These are phyloP conservation scores for Adelognathus sp. DNA, from an alignment of 2,888 invertebrate species.

Conservation along the genomic window DNA sequence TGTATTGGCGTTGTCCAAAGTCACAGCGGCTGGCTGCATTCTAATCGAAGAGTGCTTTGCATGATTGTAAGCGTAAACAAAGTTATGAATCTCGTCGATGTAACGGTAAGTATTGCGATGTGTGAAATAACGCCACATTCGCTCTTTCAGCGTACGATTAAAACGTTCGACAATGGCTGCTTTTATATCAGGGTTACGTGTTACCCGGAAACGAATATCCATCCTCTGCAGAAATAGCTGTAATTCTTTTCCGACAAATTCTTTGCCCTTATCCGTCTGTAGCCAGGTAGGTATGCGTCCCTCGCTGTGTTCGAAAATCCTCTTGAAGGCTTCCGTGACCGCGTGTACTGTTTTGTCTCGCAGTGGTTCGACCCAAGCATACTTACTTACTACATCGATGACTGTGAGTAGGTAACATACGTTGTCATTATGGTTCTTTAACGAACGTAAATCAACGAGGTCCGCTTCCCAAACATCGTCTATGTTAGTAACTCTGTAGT, in stretches of 20 bases:
- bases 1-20: slow-evolving; percentile 12
- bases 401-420: slow-evolving; percentile 54
- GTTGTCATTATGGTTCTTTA: slow-evolving; percentile 48
- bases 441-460: slow-evolving; percentile 26
- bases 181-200: background rate
- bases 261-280: background rate
- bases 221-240: background rate
- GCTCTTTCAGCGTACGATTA: background rate
- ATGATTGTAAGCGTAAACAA: slow-evolving; percentile 66
- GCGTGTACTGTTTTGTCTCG: background rate
- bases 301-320: background rate
- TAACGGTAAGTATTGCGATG: slow-evolving; percentile 46
- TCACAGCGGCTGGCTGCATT: slow-evolving; percentile 22
- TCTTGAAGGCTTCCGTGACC: background rate
- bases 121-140: slow-evolving; percentile 12
- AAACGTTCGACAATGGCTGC: background rate
- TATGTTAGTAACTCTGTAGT: slow-evolving; percentile 37
- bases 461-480: slow-evolving; percentile 57
- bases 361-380: slow-evolving; percentile 58
- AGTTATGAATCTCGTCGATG: slow-evolving; percentile 61
- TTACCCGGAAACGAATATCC: background rate
- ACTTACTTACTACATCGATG: slow-evolving; percentile 62
- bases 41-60: slow-evolving; percentile 56
- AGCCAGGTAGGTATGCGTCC: background rate
- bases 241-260: background rate